Evolutionary conservation across 2,888 invertebrate genomes (phyloP), one percentile per base, ranked within the genome.

Genomic region (Cristatella mucedo): DNA sequence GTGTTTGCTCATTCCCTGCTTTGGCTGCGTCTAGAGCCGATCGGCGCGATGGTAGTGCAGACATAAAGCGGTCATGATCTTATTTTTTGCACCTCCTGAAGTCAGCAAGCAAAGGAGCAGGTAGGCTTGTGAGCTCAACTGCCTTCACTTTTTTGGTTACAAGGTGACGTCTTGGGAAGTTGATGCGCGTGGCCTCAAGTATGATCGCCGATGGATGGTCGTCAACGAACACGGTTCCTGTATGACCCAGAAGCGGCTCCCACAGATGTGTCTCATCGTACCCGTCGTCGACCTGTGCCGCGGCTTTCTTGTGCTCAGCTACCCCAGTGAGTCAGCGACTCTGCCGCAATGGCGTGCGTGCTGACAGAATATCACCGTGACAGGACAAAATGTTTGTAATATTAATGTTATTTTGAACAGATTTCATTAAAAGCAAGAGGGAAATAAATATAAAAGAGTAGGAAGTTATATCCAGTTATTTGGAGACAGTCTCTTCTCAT

Each of bases 191-290:
- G 93, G 93, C 1, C 72, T 95, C 22, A 72, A 77, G 54, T 85
- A 78, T 62, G 95, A 95, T 65, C 73, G 93, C 49, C 76, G 80
- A 56, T 95, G 89, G 87, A 85, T 91, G 83, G 77, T 95, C 44
- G 74, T 85, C 5, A 80, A 77, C 53, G 73, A 76, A 6, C 73
- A 76, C 53, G 87, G 87, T 13, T 75, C 80, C 44, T 80, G 82
- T 44, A 66, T 93, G 39, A 87, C 85, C 2, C 89, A 91, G 64
- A 91, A 93, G 66, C 75, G 80, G 44, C 76, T 78, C 52, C 73
- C 79, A 2, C 73, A 73, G 47, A 72, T 95, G 63, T 85, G 86
- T 60, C 67, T 81, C 46, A 74, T 93, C 38, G 70, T 67, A 49
- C 87, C 91, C 1, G 55, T 57, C 30, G 73, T 91, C 44, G 73